Base-by-base conservation (phyloP, 2,888 invertebrate genomes). In the Nemotelus pantherinus region DNA sequence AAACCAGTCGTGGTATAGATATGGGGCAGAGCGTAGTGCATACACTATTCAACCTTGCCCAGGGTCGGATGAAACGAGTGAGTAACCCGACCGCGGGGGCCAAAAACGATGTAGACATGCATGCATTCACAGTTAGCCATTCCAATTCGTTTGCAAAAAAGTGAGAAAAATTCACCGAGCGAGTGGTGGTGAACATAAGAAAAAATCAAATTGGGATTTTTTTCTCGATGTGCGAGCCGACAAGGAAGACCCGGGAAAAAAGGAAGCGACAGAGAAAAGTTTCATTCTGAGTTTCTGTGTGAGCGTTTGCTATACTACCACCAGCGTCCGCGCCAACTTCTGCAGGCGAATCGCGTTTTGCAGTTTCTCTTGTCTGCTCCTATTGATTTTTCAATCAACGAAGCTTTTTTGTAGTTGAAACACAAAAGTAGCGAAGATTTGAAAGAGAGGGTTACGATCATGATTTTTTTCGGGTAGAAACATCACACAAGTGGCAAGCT, bases 351-450 rank as follows among this genome's bases (percentile, higher is more conserved):
- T n/a, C 53, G 43, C 55, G 70, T 70, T 70, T 70, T n/a, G 55
- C 70, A 48, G 70, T 70, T 70, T 53, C 70, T 55, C 70, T 70
- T 70, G 87, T 87, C 87, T 87, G 87, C 85, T 86, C 84, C 86
- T 87, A 87, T 87, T 86, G 87, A 87, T 87, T 87, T 87, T 87
- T 85, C 85, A 82, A 82, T 82, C 82, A 82, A 72, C 68, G 71
- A 57, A 71, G 65, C 77, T 78, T 57, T 70, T 25, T 53, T 55
- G 43, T 70, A 70, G 70, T 50, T 25, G 25, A 63, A 39, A 43
- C 47, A 41, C 47, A 9, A 68, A 70, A 39, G 47, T 3, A 43
- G 60, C 7, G 41, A 39, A 60, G 2, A 39, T 60, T 39, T 60
- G 58, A 57, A 25, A 10, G 60, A 60, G 43, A 60, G 25, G 39